A percentile compares a stretch with the other conserved stretches of the same genome.
phyloP scores from a whole-genome alignment of 1,140 invertebrate species.

The Achroia grisella region DNA sequence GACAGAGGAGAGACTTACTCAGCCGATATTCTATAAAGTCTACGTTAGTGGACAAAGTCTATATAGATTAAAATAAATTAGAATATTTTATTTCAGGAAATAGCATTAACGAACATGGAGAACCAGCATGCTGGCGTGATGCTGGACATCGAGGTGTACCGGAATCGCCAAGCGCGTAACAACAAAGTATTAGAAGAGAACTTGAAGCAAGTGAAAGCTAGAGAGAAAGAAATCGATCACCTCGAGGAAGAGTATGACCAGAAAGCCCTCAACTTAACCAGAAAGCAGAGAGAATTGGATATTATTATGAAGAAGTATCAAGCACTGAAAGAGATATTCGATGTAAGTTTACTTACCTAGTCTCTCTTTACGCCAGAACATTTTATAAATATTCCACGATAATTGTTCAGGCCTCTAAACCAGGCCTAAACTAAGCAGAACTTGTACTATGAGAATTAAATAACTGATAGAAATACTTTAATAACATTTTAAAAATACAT shows the following conservation, averaged over 20 bases:
- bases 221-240: conserved; percentile 62
- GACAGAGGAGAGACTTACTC: too few relatives aligned
- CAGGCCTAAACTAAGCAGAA: too few relatives aligned
- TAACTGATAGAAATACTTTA: too few relatives aligned
- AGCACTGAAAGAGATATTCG: conserved; percentile 67
- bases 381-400: too few relatives aligned
- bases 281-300: conserved; percentile 74
- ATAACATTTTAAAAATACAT: too few relatives aligned
- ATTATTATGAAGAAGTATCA: conserved; percentile 74
- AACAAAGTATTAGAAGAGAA: conserved; percentile 42
- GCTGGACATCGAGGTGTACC: conserved; percentile 77
- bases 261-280: conserved; percentile 54
- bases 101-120: conserved; percentile 76
- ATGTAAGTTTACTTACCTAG: too few relatives aligned
- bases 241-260: conserved; percentile 74
- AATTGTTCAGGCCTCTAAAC: too few relatives aligned
- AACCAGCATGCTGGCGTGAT: conserved; percentile 76
- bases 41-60: too few relatives aligned
- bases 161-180: conserved; percentile 58
- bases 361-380: too few relatives aligned
- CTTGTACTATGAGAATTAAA: too few relatives aligned
- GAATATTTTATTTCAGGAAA: conserved; percentile 59
- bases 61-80: too few relatives aligned
- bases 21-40: too few relatives aligned
- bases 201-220: conserved; percentile 46